Evolutionary conservation across 2,797 vertebrate genomes (phyloP), one percentile per base, ranked within the genome.

Genomic region (Poecilia gillii): DNA sequence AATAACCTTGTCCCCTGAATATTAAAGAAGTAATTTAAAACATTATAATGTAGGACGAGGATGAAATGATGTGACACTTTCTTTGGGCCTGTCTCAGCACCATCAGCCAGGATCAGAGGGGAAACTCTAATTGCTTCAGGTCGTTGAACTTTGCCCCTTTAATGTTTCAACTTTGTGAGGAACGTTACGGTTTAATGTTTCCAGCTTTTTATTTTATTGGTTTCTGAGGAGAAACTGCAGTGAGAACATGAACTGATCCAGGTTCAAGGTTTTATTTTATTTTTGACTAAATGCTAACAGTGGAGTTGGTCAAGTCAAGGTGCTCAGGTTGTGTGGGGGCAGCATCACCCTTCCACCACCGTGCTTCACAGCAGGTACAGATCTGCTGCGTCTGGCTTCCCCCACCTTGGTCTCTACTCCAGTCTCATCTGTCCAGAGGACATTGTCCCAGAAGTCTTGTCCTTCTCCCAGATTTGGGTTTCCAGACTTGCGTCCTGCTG

Each of bases 1-100:
- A 80, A 99, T 97, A 70, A 99, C 98, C 20, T 96, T 97, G 90
- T 99, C 98, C 75, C 98, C 98, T 99, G 76, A 47, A 89, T 78
- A 23, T 28, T 0, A 78, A 70, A 79, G 57, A 45, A 41, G 8
- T 23, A 0, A 68, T 23, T 41, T 23, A 41, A 39, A 20, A 23
- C 33, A 25, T 12, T 12, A 4, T 28, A 68, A 18, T 20, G 18
- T 3, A 25, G 36, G 64, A 36, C 7, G 16, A 36, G 6, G 28
- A 31, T 33, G 31, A 62, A 62, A 59, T 59, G 28, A n/a, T 55
- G 51, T n/a, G 51, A 23, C 51, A 53, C 51, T 55, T 55, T 55
- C 8, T 55, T n/a, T 55, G 53, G 53, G 53, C 23, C 9, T 55
- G 53, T 55, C 51, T 55, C 23, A 8, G 25, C 51, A 55, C 23